These are phyloP conservation scores for Ceratoteleas bidentatus DNA, from an alignment of 1,140 invertebrate genomes.

Conservation along the genomic window DNA sequence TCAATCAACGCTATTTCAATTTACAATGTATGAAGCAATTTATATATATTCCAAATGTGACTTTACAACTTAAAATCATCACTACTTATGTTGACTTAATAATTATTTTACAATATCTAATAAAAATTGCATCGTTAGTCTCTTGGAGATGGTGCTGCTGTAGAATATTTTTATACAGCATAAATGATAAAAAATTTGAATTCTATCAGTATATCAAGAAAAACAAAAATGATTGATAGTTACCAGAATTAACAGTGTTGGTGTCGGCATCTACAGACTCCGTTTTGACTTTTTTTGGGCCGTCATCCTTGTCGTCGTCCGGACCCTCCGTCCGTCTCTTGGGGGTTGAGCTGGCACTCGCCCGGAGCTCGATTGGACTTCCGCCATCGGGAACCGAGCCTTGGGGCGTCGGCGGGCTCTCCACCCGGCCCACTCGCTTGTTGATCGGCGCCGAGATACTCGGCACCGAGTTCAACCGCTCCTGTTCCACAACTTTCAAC, in stretches of 20 bases:
- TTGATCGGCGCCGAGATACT: constrained; percentile 90
- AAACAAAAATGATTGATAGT: constrained; percentile 76
- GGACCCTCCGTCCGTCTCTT: constrained; percentile 87
- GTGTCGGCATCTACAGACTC: constrained; percentile 92
- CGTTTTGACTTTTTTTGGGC: constrained; percentile 87
- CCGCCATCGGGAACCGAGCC: constrained; percentile 72
- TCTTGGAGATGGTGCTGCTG: too few species aligned
- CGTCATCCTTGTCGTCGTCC: constrained; percentile 82
- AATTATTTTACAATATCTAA: too few species aligned
- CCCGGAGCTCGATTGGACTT: constrained; percentile 79
- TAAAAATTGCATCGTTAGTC: too few species aligned
- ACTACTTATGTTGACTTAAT: too few species aligned
- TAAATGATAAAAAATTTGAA: too few species aligned
- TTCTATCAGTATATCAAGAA: too few species aligned
- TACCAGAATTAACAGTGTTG: constrained; percentile 93
- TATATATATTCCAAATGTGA: too few species aligned
- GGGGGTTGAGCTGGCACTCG: constrained; percentile 86
- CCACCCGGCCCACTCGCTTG: constrained; percentile 79
- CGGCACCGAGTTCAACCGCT: constrained; percentile 85
- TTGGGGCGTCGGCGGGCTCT: constrained; percentile 85
- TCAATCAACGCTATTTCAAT: too few species aligned
- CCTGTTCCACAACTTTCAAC: constrained; percentile 82
- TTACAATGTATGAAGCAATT: background rate
- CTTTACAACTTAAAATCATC: too few species aligned
- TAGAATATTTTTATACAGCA: too few species aligned